A percentile compares a stretch with the other conserved stretches of the same genome.
phyloP scores from a whole-genome alignment of 2,797 vertebrate genomes.

The Mergus octosetaceus region DNA sequence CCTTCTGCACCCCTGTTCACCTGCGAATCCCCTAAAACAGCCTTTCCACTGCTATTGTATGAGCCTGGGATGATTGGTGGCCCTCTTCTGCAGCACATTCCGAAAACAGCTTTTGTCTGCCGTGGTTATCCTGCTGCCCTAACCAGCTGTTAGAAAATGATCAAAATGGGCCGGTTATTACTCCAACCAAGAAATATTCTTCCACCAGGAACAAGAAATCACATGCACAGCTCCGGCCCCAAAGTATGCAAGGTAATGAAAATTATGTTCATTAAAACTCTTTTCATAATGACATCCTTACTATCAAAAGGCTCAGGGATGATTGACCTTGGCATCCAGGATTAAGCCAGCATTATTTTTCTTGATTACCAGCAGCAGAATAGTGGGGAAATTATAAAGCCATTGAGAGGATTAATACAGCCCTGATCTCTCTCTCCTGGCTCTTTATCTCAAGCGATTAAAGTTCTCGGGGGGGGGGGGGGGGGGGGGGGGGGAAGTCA shows the following conservation, averaged over 20 bases:
- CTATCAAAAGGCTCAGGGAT: conserved; percentile 61
- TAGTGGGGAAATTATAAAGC: conserved; percentile 79
- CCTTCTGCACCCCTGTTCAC: neutral
- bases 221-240: neutral
- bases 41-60: neutral
- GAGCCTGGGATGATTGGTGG: neutral
- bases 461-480: conserved; percentile 64
- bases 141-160: conserved; percentile 32
- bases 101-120: neutral
- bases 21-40: neutral
- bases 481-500: conserved; percentile 1
- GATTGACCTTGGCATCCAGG: conserved; percentile 72
- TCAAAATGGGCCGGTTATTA: conserved; percentile 9
- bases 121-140: neutral
- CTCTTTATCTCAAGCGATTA: conserved; percentile 81
- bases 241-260: neutral
- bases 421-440: conserved; percentile 75
- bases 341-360: conserved; percentile 77
- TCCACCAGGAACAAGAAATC: neutral
- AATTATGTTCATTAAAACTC: conserved; percentile 51
- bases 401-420: conserved; percentile 80
- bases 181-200: conserved; percentile 35
- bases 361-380: conserved; percentile 77
- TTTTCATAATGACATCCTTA: conserved; percentile 57
- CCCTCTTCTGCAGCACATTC: neutral